phyloP scores from a whole-genome alignment of 2,113 vertebrate species.

The Amazona guildingii region DNA sequence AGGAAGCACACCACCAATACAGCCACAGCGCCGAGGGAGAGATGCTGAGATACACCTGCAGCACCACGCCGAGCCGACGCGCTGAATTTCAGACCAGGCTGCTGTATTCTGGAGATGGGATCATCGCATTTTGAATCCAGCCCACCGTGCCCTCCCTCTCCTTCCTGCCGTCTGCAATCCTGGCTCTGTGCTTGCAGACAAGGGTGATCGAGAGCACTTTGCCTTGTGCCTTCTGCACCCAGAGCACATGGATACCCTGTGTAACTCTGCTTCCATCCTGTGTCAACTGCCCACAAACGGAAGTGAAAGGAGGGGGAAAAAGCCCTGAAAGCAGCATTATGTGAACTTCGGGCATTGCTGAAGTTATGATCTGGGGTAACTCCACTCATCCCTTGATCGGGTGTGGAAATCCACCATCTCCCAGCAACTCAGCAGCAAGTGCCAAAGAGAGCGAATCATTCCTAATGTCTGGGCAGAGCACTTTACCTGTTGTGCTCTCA shows the following conservation, averaged over 20 bases:
- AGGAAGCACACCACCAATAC: not conserved
- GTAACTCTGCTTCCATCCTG: fast-evolving
- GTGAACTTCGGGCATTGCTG: not conserved
- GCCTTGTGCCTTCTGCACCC: not conserved
- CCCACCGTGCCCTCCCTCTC: not conserved
- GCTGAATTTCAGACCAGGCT: not conserved
- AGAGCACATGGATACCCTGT: not conserved
- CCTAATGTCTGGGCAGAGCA: not conserved
- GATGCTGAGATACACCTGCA: not conserved
- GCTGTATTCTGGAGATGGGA: not conserved
- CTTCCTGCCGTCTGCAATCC: fast-evolving
- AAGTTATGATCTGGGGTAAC: not conserved
- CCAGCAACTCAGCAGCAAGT: not conserved
- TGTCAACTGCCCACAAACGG: not conserved
- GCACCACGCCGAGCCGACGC: not conserved
- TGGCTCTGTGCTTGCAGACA: fast-evolving
- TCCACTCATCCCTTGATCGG: fast-evolving
- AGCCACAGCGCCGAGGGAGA: not conserved
- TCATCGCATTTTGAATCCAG: not conserved
- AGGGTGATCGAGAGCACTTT: not conserved
- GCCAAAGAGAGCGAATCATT: fast-evolving
- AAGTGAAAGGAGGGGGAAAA: fast-evolving
- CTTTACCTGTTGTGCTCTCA: not conserved
- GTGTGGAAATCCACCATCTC: not conserved
- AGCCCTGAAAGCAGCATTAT: not conserved